These are phyloP conservation scores for Nemoura dubitans DNA, from an alignment of 2,888 invertebrate genomes.

Conservation along the genomic window DNA sequence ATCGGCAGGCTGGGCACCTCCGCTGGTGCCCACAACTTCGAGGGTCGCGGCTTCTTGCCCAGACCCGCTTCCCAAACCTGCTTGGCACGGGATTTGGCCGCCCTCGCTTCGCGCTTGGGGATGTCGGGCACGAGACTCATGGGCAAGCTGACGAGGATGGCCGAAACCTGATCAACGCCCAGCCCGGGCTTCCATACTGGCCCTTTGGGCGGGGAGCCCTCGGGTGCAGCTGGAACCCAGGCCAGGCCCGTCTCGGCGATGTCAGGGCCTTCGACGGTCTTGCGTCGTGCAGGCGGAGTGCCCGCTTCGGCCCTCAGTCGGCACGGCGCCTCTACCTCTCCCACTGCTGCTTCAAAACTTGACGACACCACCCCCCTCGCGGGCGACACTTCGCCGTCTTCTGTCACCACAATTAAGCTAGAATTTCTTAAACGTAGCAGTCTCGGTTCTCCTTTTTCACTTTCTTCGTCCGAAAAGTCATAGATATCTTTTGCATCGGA, in stretches of 20 bases:
- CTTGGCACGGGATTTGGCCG: background rate
- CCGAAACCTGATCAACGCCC: background rate
- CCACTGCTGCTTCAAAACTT: no score
- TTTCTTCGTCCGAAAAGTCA: constrained; percentile 58
- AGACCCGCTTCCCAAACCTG: background rate
- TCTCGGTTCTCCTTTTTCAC: constrained; percentile 46
- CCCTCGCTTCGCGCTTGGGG: background rate
- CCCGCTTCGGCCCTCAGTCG: background rate
- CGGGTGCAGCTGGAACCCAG: background rate
- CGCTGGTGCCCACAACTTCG: background rate
- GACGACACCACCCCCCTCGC: no score
- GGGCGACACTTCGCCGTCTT: background rate
- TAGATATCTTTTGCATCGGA: constrained; percentile 62
- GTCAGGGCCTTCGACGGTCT: background rate
- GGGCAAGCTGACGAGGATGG: background rate
- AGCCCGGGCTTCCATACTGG: background rate
- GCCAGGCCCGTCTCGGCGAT: background rate
- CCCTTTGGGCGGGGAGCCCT: background rate
- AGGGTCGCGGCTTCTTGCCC: background rate
- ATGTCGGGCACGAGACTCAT: background rate
- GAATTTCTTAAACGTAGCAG: constrained; percentile 43
- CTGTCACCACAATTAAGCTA: background rate
- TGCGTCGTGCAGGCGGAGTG: background rate
- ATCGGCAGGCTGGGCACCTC: background rate
- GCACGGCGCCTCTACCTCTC: background rate